phyloP scores from a whole-genome alignment of 1,140 invertebrate genomes.

The Muscidifurax raptorellus region DNA sequence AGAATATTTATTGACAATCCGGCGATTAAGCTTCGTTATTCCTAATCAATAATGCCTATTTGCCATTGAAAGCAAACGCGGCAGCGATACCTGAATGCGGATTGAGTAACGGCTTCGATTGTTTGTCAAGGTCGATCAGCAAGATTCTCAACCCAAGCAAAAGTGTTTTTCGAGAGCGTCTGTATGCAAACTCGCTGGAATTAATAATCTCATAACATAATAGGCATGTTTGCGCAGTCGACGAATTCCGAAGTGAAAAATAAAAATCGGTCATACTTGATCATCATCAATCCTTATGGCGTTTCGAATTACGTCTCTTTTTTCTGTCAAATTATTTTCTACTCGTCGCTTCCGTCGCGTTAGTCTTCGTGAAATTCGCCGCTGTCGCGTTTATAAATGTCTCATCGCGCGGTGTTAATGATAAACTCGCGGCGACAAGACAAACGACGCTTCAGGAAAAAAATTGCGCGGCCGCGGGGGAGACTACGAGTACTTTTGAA shows the following conservation, averaged over 20 bases:
- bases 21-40: too few relatives aligned
- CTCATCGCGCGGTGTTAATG: constrained; percentile 18
- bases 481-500: neutral
- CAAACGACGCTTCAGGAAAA: neutral
- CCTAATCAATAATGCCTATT: too few relatives aligned
- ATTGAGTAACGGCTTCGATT: too few relatives aligned
- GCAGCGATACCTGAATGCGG: too few relatives aligned
- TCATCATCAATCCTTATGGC: neutral
- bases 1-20: neutral
- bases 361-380: neutral
- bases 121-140: neutral
- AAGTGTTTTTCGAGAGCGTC: too few relatives aligned
- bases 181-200: neutral
- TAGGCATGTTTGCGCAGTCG: too few relatives aligned
- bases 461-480: neutral
- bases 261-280: neutral
- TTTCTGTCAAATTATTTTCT: neutral
- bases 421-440: neutral
- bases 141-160: neutral
- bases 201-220: neutral
- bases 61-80: too few relatives aligned
- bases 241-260: too few relatives aligned
- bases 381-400: neutral
- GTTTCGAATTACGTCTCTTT: neutral
- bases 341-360: neutral